Conservation (phyloP, 2,113 vertebrate genomes). For the Sinocyclocheilus rhinocerous region DNA sequence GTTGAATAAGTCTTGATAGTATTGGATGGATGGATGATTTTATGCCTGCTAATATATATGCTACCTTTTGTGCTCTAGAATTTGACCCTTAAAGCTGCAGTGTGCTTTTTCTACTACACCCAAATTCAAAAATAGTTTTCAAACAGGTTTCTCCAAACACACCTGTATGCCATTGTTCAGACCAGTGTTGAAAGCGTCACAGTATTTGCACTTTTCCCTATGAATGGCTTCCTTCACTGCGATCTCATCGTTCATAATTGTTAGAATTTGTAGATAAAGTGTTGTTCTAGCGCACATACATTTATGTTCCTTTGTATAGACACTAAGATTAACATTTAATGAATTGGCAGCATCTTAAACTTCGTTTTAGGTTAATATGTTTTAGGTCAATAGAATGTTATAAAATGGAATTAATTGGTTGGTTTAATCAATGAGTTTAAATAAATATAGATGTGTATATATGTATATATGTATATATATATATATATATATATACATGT, state of each 20-base stretch:
- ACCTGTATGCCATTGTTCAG: background rate
- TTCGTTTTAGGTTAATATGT: no score
- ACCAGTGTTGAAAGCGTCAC: background rate
- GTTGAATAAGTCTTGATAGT: slow-evolving; percentile 9
- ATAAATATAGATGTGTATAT: no score
- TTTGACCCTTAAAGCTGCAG: background rate
- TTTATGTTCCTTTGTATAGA: background rate
- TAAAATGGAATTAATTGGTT: no score
- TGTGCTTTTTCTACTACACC: background rate
- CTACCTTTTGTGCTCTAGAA: background rate
- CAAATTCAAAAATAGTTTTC: background rate
- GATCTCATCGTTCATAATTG: background rate
- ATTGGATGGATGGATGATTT: background rate
- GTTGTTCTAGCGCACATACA: background rate
- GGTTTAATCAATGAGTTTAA: no score
- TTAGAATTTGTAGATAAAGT: background rate
- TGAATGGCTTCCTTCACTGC: background rate
- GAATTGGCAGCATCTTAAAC: no score
- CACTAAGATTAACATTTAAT: no score
- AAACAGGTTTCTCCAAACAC: background rate
- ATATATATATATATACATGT: no score
- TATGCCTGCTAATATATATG: background rate
- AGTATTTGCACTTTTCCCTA: background rate
- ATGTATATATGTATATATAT: no score
- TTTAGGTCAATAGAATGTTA: no score